phyloP scores from a whole-genome alignment of 2,113 vertebrate species.

The Hemiscyllium ocellatum region DNA sequence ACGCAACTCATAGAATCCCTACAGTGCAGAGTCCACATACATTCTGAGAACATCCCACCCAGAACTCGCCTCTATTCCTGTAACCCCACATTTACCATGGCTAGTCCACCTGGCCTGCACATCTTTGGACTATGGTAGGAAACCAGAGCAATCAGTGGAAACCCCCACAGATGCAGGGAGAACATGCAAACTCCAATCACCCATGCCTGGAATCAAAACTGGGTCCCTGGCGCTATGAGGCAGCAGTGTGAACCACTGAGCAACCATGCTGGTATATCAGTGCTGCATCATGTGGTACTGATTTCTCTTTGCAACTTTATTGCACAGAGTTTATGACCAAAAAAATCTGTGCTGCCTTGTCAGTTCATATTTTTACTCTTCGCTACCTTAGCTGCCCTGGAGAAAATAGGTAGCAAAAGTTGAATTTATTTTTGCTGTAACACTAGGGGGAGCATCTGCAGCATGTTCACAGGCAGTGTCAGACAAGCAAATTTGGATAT shows the following conservation, averaged over 20 bases:
- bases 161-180: no score
- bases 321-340: neutral
- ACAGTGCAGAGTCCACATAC: no score
- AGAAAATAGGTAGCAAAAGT: neutral
- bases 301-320: neutral
- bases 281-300: neutral
- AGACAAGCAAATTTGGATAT: neutral
- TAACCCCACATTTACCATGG: no score
- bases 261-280: neutral
- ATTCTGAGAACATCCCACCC: no score
- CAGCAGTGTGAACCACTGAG: no score
- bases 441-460: neutral
- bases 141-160: no score
- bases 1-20: neutral
- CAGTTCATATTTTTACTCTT: neutral
- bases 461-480: neutral
- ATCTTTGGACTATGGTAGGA: no score
- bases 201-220: no score
- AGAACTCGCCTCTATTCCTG: no score
- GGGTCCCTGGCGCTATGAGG: no score
- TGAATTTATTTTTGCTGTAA: neutral
- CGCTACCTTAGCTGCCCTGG: neutral
- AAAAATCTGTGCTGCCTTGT: neutral
- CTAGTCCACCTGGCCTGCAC: no score
- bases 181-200: no score